phyloP scores from a whole-genome alignment of 2,797 vertebrate genomes.

The Yasuhikotakia modesta region DNA sequence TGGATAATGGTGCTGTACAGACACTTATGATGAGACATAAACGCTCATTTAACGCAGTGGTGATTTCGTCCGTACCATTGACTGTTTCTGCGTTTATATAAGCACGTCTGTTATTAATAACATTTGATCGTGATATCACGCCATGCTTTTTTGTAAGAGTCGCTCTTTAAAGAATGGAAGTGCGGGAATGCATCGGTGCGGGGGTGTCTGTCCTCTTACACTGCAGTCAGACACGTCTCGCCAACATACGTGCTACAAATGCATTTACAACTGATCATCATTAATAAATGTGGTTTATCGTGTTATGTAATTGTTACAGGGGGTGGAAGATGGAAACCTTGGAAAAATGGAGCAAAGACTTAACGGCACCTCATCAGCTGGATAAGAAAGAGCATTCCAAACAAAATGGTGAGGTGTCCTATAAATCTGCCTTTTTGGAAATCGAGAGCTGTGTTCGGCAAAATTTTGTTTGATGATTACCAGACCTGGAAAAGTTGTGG shows the following conservation, averaged over 20 bases:
- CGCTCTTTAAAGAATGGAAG: conserved; percentile 28
- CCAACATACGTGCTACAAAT: conserved; percentile 18
- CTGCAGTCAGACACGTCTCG: conserved; percentile 27
- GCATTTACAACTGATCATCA: conserved; percentile 3
- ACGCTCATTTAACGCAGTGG: conserved; percentile 37
- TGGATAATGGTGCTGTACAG: conserved; percentile 33
- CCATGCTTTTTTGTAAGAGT: conserved; percentile 17
- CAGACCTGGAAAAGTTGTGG: background rate
- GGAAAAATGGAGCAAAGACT: conserved; percentile 70
- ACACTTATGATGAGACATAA: conserved; percentile 25
- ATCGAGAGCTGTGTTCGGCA: background rate
- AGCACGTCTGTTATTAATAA: background rate
- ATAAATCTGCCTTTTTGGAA: background rate
- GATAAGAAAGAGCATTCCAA: conserved; percentile 65
- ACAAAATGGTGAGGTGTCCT: conserved; percentile 56
- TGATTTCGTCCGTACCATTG: background rate
- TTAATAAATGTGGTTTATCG: background rate
- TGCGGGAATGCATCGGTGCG: conserved; percentile 55
- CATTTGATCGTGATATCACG: background rate
- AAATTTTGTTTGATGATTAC: background rate
- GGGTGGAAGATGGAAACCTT: conserved; percentile 73
- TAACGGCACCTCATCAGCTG: conserved; percentile 59
- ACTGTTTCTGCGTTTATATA: conserved; percentile 13
- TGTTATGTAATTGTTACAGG: conserved; percentile 55
- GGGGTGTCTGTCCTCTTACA: conserved; percentile 50